Evolutionary conservation across 2,113 vertebrate species (phyloP), one percentile per base, ranked within the genome.

Genomic region (Notiomystis cincta): DNA sequence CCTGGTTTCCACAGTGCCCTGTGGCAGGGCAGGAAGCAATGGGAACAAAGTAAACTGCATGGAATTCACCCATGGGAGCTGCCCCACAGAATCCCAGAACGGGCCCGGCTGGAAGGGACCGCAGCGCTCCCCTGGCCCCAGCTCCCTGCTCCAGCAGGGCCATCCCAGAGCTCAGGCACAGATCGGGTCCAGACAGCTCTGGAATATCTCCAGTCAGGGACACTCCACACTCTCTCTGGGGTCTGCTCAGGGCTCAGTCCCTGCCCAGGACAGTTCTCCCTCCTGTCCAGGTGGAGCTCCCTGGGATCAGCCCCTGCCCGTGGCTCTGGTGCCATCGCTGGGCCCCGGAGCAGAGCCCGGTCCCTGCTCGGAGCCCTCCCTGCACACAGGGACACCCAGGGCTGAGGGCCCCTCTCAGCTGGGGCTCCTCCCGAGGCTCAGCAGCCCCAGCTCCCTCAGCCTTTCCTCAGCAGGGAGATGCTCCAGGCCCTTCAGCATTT

Each of bases 401-500:
- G 24, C 28, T 69, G 50, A 31, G 54, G 57, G 31, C 14, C 56
- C 25, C 57, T 80, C 42, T 80, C 57, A 28, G 57, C 70, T 40
- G 42, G 21, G 76, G 31, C 76, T 50, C 11, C 60, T 50, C 33
- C 44, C 1, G 1, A 65, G 37, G 37, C 67, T 58, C 51, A 30
- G 0, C 67, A 58, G 45, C 37, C 51, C 33, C 37, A 24, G 77
- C 37, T 73, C 37, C 67, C 69, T n/a, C 51, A 60, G 69, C 53
- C 53, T 57, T 7, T 20, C 44, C 44, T 37, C 2, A 5, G 8
- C 37, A 65, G 0, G 0, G 18, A 33, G 5, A 14, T 51, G 60
- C 38, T 66, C 38, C 54, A 40, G 28, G 8, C 10, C 47, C 47
- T 47, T 61, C 70, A 54, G 10, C 25, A 47, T 60, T 53, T 75